These are phyloP conservation scores for Acleris literana DNA, from an alignment of 2,888 invertebrate genomes.

Conservation along the genomic window DNA sequence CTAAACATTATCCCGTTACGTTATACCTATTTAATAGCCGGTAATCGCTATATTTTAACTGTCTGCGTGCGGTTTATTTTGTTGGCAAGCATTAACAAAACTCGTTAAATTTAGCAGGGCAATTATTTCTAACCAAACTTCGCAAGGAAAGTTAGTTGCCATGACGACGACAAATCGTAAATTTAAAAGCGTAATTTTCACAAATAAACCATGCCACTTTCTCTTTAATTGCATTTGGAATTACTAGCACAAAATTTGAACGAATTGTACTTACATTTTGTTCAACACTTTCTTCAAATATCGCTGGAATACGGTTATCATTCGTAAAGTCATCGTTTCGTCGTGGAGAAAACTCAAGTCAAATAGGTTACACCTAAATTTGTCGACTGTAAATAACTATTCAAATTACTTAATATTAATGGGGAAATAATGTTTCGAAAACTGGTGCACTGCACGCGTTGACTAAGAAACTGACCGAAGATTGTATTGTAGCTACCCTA, in stretches of 20 bases:
- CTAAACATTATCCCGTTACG: neutral
- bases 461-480: slow-evolving; percentile 5
- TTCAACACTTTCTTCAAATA: slow-evolving; percentile 59
- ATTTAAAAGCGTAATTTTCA: neutral
- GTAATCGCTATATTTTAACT: slow-evolving; percentile 15
- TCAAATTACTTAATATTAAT: slow-evolving; percentile 7
- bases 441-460: slow-evolving; percentile 8
- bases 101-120: slow-evolving; percentile 6
- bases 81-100: slow-evolving; percentile 15
- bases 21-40: neutral
- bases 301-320: slow-evolving; percentile 53
- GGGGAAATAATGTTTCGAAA: slow-evolving; percentile 2
- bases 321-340: slow-evolving; percentile 26
- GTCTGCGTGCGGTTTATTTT: slow-evolving; percentile 24
- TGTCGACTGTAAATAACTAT: slow-evolving; percentile 13
- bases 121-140: slow-evolving; percentile 13
- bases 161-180: neutral
- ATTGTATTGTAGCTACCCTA: slow-evolving; percentile 21
- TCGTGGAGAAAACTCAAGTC: slow-evolving; percentile 11
- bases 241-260: slow-evolving; percentile 13
- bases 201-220: slow-evolving; percentile 10
- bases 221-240: slow-evolving; percentile 12
- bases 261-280: slow-evolving; percentile 60
- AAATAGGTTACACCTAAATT: slow-evolving; percentile 32
- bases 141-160: slow-evolving; percentile 8